Evolutionary conservation across 2,113 vertebrate genomes (phyloP).

Genomic region (Daubentonia madagascariensis): DNA sequence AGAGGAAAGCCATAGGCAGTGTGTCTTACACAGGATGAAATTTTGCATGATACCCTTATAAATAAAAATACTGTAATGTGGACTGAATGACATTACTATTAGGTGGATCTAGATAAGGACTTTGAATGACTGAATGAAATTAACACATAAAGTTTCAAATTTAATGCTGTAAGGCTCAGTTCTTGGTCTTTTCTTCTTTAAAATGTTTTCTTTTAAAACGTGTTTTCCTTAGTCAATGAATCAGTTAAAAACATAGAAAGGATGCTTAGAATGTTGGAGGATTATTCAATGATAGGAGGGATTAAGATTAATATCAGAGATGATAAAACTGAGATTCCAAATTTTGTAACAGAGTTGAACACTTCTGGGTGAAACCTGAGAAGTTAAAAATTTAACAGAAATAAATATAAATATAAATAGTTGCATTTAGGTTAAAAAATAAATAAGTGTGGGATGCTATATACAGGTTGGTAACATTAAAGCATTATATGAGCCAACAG

Average conservation of each 20-base stretch:
- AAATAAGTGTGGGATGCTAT: not conserved
- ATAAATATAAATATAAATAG: not conserved
- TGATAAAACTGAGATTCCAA: not conserved
- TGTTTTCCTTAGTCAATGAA: slow-evolving; percentile 7
- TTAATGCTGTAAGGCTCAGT: not conserved
- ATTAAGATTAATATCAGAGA: slow-evolving; percentile 15
- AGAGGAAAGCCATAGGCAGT: not conserved
- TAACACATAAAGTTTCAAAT: slow-evolving; percentile 8
- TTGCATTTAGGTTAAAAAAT: not conserved
- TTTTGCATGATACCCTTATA: not conserved
- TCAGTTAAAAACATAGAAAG: slow-evolving; percentile 22
- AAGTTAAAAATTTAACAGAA: slow-evolving; percentile 23
- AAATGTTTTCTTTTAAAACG: not conserved
- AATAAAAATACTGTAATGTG: not conserved
- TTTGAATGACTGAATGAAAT: slow-evolving; percentile 2
- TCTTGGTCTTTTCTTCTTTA: not conserved
- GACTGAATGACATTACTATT: not conserved
- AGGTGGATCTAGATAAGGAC: not conserved
- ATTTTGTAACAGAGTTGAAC: slow-evolving; percentile 3
- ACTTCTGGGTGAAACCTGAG: not conserved
- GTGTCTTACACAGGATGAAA: not conserved
- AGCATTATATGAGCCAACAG: not conserved
- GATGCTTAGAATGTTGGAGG: not conserved
- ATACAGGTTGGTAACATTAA: slow-evolving; percentile 9
- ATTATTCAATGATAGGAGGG: not conserved